Evolutionary conservation across 2,797 vertebrate species (phyloP).

Genomic region (Danio choprae): DNA sequence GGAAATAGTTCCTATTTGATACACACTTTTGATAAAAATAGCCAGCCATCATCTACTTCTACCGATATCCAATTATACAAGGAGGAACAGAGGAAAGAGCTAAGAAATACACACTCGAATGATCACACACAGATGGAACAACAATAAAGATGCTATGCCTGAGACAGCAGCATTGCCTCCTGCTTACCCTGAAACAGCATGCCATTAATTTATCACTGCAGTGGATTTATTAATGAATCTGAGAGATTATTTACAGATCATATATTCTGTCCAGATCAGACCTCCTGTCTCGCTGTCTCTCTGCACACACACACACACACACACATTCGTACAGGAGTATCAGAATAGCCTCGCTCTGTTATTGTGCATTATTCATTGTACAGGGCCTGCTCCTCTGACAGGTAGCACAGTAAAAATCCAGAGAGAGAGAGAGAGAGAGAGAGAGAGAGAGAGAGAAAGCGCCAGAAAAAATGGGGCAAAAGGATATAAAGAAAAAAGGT

Average conservation of each 20-base stretch:
- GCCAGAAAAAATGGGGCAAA: slow-evolving; percentile 20
- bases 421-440: slow-evolving; percentile 5
- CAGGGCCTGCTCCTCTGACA: slow-evolving; percentile 6
- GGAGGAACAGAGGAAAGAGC: not conserved
- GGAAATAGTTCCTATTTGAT: no score
- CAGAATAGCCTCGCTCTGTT: slow-evolving; percentile 28
- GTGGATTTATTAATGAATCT: slow-evolving; percentile 54
- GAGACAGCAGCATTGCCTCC: slow-evolving; percentile 20
- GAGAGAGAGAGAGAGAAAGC: slow-evolving; percentile 9
- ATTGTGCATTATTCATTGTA: slow-evolving; percentile 46
- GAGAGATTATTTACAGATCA: slow-evolving; percentile 45
- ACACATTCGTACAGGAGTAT: not conserved
- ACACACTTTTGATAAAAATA: no score
- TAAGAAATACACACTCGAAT: not conserved
- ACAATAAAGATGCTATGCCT: not conserved
- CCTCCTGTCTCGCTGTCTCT: not conserved
- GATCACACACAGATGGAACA: not conserved
- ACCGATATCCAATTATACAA: not conserved
- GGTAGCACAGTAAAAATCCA: slow-evolving; percentile 13
- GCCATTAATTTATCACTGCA: slow-evolving; percentile 47
- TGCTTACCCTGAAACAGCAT: slow-evolving; percentile 24
- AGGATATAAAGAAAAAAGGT: not conserved
- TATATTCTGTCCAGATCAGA: slow-evolving; percentile 19
- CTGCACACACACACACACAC: not conserved
- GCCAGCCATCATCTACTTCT: not conserved